Percentiles rank a stretch among this genome's conserved stretches.
Conservation (phyloP, 1,140 invertebrate genomes). For the Bombyx mori region ASM3026992v2 NC_085112.1:7677501-7678000, state of each 20-base stretch:
- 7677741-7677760: neutral
- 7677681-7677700: conserved; percentile 1
- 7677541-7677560: conserved; percentile 36
- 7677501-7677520: conserved; percentile 35
- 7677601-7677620: conserved; percentile 39
- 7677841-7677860: too few species aligned
- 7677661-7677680: conserved; percentile 16
- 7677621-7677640: conserved; percentile 40
- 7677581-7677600: conserved; percentile 23
- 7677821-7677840: too few species aligned
- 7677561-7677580: conserved; percentile 44
- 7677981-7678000: conserved; percentile 28
- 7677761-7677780: too few species aligned
- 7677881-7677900: conserved; percentile 16
- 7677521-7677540: conserved; percentile 42
- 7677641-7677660: conserved; percentile 29
- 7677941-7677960: conserved; percentile 30
- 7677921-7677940: conserved; percentile 28
- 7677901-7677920: conserved; percentile 30
- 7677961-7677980: conserved; percentile 43
- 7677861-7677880: conserved; percentile 1
- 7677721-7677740: conserved; percentile 11
- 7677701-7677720: conserved; percentile 3
- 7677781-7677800: conserved; percentile 2
- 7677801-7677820: neutral